Conservation (phyloP, 2,113 vertebrate genomes). For the Channa argus region DNA sequence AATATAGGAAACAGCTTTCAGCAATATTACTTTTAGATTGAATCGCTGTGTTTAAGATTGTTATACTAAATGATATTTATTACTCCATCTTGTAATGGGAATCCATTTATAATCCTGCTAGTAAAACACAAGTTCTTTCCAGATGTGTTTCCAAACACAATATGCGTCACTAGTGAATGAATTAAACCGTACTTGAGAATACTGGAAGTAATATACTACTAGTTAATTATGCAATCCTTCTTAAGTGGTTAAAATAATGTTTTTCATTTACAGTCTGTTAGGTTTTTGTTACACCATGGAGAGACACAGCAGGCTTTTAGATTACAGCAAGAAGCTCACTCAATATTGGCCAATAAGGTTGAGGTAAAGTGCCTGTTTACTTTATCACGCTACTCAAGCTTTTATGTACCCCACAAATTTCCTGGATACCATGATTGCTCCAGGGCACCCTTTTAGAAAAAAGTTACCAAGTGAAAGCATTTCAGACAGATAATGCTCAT, state of each 20-base stretch:
- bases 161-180: constrained; percentile 1
- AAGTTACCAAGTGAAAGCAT: constrained; percentile 38
- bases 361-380: constrained; percentile 70
- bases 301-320: constrained; percentile 49
- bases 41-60: constrained; percentile 52
- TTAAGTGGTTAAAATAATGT: constrained; percentile 65
- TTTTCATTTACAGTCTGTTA: constrained; percentile 63
- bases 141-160: constrained; percentile 12
- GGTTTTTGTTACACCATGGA: constrained; percentile 58
- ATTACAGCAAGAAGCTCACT: constrained; percentile 63
- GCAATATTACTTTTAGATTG: constrained; percentile 66
- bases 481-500: constrained; percentile 41
- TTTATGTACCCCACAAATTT: constrained; percentile 72
- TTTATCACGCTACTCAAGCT: constrained; percentile 55
- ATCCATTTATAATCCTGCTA: constrained; percentile 36
- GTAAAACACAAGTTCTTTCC: constrained; percentile 25
- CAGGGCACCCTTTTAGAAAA: constrained; percentile 50
- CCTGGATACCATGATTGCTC: constrained; percentile 69
- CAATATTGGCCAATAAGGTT: constrained; percentile 58
- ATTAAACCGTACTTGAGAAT: constrained; percentile 36
- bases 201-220: constrained; percentile 44
- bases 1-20: constrained; percentile 57
- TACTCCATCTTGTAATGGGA: constrained; percentile 40
- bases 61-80: constrained; percentile 46
- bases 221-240: constrained; percentile 60